Conservation (phyloP, 2,113 vertebrate species). For the Nasalis larvatus region DNA sequence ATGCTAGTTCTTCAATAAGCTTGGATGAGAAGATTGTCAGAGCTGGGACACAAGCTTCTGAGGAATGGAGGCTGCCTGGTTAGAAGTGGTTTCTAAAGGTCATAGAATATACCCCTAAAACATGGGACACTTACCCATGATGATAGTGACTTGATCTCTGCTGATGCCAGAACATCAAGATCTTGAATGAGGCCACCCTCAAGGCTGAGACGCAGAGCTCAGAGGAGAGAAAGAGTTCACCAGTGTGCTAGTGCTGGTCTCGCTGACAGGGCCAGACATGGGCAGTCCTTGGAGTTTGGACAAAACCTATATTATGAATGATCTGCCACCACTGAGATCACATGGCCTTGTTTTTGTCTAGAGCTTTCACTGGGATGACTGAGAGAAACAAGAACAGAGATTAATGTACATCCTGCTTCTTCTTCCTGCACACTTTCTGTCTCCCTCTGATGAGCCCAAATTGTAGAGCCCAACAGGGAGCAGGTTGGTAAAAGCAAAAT, state of each 20-base stretch:
- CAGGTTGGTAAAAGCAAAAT: not conserved
- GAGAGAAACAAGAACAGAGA: not conserved
- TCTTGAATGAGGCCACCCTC: not conserved
- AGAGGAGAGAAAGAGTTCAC: not conserved
- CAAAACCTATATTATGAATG: not conserved
- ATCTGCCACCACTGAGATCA: not conserved
- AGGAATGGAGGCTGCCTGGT: not conserved
- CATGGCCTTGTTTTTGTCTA: not conserved
- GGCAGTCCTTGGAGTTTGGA: not conserved
- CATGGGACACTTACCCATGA: not conserved
- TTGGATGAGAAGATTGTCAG: not conserved
- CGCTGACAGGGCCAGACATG: not conserved
- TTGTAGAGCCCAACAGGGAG: not conserved
- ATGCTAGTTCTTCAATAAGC: not conserved
- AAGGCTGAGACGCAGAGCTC: not conserved
- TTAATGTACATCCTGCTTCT: not conserved
- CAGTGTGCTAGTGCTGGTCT: not conserved
- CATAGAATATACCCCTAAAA: not conserved
- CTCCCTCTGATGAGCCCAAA: not conserved
- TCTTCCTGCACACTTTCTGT: not conserved
- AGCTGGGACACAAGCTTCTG: not conserved
- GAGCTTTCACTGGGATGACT: not conserved
- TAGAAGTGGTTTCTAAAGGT: not conserved
- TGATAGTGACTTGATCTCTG: not conserved
- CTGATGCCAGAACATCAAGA: not conserved